A percentile compares a stretch with the other conserved stretches of the same genome.
These are phyloP conservation scores for Tipula lateralis DNA, from an alignment of 2,888 invertebrate species.

Conservation along the genomic window DNA sequence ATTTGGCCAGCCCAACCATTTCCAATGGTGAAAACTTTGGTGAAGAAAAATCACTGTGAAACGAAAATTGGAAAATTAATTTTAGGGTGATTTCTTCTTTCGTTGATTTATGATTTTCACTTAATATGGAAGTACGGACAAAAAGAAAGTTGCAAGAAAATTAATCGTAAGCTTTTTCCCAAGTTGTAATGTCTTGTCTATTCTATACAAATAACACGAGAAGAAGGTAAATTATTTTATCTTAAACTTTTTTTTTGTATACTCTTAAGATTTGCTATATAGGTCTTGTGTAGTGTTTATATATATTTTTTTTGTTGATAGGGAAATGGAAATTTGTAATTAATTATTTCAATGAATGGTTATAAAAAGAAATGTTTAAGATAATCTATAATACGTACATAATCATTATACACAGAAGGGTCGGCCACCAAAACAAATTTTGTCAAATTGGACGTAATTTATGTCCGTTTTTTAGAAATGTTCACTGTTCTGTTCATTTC, in stretches of 20 bases:
- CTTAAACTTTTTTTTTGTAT: neutral
- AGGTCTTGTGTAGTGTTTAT: neutral
- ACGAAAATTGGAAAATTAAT: neutral
- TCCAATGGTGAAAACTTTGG: no score
- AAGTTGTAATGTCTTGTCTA: neutral
- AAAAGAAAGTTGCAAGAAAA: neutral
- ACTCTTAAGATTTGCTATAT: conserved; percentile 14
- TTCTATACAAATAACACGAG: neutral
- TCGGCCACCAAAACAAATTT: neutral
- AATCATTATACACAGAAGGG: neutral
- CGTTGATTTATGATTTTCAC: conserved; percentile 19
- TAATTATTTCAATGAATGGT: conserved; percentile 1
- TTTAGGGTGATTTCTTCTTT: neutral
- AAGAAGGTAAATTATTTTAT: neutral
- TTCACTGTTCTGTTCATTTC: neutral
- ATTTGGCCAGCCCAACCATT: neutral
- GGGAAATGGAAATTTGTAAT: conserved; percentile 11
- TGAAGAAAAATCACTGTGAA: neutral
- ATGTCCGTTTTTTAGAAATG: neutral
- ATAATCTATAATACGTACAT: neutral
- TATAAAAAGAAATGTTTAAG: neutral
- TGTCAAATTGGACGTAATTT: conserved; percentile 14
- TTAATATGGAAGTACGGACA: neutral
- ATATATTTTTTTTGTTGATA: neutral
- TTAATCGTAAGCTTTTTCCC: neutral